These are phyloP conservation scores for Oxyura jamaicensis DNA, from an alignment of 2,113 vertebrate species.

Conservation along the genomic window DNA sequence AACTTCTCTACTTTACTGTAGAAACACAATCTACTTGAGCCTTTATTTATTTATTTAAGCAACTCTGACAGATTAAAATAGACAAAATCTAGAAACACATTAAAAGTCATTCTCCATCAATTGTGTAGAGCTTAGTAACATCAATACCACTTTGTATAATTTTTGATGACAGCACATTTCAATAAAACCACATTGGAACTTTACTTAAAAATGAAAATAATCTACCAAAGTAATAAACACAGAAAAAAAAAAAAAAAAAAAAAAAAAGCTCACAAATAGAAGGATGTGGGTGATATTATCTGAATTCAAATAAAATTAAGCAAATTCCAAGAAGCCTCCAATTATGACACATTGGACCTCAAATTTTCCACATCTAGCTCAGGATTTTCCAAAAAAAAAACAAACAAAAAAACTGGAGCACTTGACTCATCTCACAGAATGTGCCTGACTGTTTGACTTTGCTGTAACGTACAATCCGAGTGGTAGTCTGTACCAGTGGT, in stretches of 20 bases:
- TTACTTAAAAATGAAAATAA: background rate
- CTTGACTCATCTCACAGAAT: background rate
- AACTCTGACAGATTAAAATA: background rate
- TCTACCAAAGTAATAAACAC: background rate
- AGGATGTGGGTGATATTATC: background rate
- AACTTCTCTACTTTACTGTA: background rate
- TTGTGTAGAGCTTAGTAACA: background rate
- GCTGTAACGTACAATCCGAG: background rate
- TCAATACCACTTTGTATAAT: background rate
- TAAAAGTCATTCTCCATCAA: background rate
- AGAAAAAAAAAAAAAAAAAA: background rate
- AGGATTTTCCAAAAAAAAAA: background rate
- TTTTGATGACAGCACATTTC: background rate
- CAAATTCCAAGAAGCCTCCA: background rate
- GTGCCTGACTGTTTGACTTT: background rate
- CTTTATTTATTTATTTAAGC: background rate
- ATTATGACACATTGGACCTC: background rate
- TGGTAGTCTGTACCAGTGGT: background rate
- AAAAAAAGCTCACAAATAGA: background rate
- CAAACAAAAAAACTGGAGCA: background rate
- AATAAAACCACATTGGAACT: background rate
- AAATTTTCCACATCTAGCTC: background rate
- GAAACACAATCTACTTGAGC: background rate
- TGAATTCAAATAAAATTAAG: background rate
- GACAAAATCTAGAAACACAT: background rate